These are phyloP conservation scores for Pangasius krempfi DNA, from an alignment of 2,797 vertebrate genomes.

Conservation along the genomic window DNA sequence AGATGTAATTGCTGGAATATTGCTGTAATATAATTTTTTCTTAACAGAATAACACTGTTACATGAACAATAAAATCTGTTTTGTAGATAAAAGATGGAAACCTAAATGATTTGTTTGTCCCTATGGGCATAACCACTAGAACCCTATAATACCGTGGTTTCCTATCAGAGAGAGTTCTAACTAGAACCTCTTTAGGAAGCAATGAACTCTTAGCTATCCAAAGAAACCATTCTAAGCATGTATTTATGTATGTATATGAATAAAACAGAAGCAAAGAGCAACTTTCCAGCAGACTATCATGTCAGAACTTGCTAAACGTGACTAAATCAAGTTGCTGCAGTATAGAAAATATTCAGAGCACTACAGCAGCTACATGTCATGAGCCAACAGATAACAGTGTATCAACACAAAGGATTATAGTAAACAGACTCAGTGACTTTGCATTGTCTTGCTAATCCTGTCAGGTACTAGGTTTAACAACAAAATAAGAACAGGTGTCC, in stretches of 20 bases:
- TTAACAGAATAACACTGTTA: background rate
- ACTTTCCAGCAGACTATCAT: background rate
- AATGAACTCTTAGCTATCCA: background rate
- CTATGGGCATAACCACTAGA: background rate
- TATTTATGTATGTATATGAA: background rate
- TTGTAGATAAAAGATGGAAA: background rate
- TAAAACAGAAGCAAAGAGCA: background rate
- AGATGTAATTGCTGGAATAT: background rate
- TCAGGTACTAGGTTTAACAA: background rate
- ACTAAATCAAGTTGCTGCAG: conserved; percentile 1
- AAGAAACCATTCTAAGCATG: background rate
- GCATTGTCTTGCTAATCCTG: background rate
- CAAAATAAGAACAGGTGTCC: background rate
- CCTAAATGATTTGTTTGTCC: background rate
- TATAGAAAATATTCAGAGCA: conserved; percentile 12
- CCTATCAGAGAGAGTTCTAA: background rate
- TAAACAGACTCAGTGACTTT: conserved; percentile 16
- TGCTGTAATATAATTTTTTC: background rate
- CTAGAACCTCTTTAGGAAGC: background rate
- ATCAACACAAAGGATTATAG: background rate
- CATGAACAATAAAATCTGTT: background rate
- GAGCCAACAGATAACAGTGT: background rate
- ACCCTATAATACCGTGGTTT: background rate
- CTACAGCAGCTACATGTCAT: background rate
- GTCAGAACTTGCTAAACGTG: background rate